These are phyloP conservation scores for Epinotia nisella DNA, from an alignment of 2,888 invertebrate genomes.

Conservation along the genomic window DNA sequence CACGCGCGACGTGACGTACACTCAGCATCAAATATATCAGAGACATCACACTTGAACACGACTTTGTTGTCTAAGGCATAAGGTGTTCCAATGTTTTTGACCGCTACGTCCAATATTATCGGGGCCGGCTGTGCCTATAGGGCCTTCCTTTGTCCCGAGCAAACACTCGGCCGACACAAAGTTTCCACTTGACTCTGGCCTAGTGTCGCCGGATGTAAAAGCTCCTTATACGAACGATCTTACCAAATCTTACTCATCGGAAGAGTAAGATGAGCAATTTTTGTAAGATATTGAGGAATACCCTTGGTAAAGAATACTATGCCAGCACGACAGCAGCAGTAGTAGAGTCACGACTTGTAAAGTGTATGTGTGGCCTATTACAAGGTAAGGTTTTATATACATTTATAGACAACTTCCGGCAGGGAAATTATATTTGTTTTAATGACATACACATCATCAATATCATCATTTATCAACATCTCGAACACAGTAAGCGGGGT, in stretches of 20 bases:
- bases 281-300: background rate
- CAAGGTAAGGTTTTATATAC: background rate
- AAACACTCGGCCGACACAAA: slow-evolving; percentile 54
- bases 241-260: slow-evolving; percentile 32
- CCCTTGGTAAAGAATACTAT: background rate
- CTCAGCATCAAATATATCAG: slow-evolving; percentile 33
- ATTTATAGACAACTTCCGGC: background rate
- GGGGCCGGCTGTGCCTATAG: slow-evolving; percentile 28
- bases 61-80: slow-evolving; percentile 9
- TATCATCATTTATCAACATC: too few species aligned
- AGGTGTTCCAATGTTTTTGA: slow-evolving; percentile 14
- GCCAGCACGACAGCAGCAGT: background rate
- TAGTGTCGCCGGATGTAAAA: slow-evolving; percentile 45
- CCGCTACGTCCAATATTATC: slow-evolving; percentile 17
- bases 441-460: background rate
- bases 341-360: too few species aligned
- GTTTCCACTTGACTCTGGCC: slow-evolving; percentile 45
- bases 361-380: background rate
- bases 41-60: background rate
- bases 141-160: slow-evolving; percentile 58
- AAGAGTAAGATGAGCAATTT: slow-evolving; percentile 13
- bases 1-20: slow-evolving; percentile 54
- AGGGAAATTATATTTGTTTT: background rate
- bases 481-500: too few species aligned
- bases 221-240: slow-evolving; percentile 48